Conservation (phyloP, 2,113 vertebrate genomes). For the Tetrax tetrax region DNA sequence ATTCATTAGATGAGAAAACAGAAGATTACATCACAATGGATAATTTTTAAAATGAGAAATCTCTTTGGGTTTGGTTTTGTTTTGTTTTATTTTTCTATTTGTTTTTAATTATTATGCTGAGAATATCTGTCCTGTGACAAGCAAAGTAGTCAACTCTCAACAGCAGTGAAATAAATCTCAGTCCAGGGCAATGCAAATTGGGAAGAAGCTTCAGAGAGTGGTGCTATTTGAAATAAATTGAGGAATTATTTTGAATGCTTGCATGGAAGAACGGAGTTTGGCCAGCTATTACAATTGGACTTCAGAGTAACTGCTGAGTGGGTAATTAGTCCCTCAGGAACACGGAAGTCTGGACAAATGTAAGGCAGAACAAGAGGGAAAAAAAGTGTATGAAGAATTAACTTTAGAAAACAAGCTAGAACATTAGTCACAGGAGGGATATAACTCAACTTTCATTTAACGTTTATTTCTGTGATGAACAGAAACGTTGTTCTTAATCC, state of each 20-base stretch:
- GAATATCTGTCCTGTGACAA: not conserved
- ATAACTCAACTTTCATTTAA: slow-evolving; percentile 58
- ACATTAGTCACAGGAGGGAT: slow-evolving; percentile 62
- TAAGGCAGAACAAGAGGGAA: slow-evolving; percentile 15
- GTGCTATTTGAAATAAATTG: slow-evolving; percentile 49
- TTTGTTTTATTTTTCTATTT: not conserved
- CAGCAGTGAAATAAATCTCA: not conserved
- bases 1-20: not conserved
- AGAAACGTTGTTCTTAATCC: slow-evolving; percentile 51
- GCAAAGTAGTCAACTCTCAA: not conserved
- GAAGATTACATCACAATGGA: not conserved
- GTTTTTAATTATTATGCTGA: slow-evolving; percentile 14
- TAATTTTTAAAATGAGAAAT: not conserved
- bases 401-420: slow-evolving; percentile 63
- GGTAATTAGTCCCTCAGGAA: slow-evolving; percentile 57
- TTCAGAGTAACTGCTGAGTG: slow-evolving; percentile 63
- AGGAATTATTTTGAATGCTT: slow-evolving; percentile 41
- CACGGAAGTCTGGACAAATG: slow-evolving; percentile 53
- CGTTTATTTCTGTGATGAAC: slow-evolving; percentile 47
- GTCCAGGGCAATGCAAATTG: not conserved
- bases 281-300: slow-evolving; percentile 49
- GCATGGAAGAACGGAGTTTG: slow-evolving; percentile 9
- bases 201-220: slow-evolving; percentile 32
- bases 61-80: not conserved
- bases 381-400: slow-evolving; percentile 29